Percentiles rank a stretch among this genome's conserved stretches.
Conservation (phyloP, 2,888 invertebrate species). For the Stratiomys singularior region DNA sequence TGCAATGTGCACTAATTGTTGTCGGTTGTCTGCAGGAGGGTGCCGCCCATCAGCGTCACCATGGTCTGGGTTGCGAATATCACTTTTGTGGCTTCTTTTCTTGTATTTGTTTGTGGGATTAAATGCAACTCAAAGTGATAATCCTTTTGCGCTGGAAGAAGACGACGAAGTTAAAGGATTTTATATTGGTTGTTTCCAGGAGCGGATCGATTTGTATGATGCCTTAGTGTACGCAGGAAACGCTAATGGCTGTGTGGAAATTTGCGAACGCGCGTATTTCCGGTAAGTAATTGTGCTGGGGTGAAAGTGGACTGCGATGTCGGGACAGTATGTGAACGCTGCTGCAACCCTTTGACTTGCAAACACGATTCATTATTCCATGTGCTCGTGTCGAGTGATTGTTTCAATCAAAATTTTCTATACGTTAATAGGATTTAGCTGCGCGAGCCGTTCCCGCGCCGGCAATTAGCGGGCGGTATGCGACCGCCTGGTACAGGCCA, state of each 20-base stretch:
- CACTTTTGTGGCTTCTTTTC: conserved; percentile 14
- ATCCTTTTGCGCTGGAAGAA: background rate
- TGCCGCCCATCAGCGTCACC: conserved; percentile 32
- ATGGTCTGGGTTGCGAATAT: background rate
- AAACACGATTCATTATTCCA: background rate
- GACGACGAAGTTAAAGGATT: conserved; percentile 32
- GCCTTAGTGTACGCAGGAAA: conserved; percentile 60
- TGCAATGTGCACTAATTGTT: background rate
- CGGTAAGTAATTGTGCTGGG: conserved; percentile 53
- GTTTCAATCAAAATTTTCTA: conserved; percentile 25
- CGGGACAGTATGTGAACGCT: background rate
- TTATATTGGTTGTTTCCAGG: conserved; percentile 62
- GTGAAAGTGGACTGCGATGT: background rate
- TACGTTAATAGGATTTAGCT: conserved; percentile 30
- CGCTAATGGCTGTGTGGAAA: conserved; percentile 61
- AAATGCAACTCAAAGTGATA: background rate
- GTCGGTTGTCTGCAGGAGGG: conserved; percentile 26
- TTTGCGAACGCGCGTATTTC: conserved; percentile 60
- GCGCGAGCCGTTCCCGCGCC: conserved; percentile 20
- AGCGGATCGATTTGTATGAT: conserved; percentile 59
- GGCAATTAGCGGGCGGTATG: background rate
- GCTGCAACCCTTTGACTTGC: background rate
- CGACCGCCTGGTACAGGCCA: background rate
- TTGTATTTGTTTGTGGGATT: background rate
- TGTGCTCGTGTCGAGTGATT: background rate